Conservation (phyloP, 2,797 vertebrate genomes). For the Stomatorhinus walkeri region DNA sequence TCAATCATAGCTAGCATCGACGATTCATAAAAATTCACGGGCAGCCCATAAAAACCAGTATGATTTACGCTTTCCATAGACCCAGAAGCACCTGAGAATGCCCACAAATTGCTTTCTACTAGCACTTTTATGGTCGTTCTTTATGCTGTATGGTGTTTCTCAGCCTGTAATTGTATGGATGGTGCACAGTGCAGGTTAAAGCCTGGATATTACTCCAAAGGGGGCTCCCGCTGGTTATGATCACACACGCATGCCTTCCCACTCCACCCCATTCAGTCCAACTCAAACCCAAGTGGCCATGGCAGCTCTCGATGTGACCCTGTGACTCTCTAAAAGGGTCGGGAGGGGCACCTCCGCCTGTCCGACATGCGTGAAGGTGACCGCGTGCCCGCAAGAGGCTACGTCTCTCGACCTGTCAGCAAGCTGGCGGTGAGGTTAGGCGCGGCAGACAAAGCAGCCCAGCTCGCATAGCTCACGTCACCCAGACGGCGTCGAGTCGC, state of each 20-base stretch:
- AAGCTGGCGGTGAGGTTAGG: slow-evolving; percentile 22
- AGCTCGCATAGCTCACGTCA: slow-evolving; percentile 41
- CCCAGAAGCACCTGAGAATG: neutral
- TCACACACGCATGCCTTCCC: slow-evolving; percentile 21
- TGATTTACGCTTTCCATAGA: neutral
- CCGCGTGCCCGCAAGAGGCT: neutral
- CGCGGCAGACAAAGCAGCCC: slow-evolving; percentile 15
- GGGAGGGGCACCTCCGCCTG: neutral
- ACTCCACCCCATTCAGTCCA: slow-evolving; percentile 34
- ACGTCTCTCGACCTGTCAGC: neutral
- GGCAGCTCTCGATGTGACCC: slow-evolving; percentile 39
- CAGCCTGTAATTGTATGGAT: neutral
- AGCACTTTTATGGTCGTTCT: slow-evolving; percentile 2
- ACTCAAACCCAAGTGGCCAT: slow-evolving; percentile 31
- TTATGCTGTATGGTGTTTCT: neutral
- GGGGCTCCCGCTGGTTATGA: slow-evolving; percentile 29
- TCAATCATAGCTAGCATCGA: neutral
- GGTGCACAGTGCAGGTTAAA: slow-evolving; percentile 22
- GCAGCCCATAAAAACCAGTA: neutral
- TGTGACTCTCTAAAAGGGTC: neutral
- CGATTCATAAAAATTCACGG: neutral
- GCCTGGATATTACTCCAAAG: slow-evolving; percentile 30
- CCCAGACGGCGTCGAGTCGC: slow-evolving; percentile 50
- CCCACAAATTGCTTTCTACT: neutral
- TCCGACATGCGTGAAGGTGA: neutral